Conservation (phyloP, 2,113 vertebrate genomes). For the Psittacula cyanocephala region DNA sequence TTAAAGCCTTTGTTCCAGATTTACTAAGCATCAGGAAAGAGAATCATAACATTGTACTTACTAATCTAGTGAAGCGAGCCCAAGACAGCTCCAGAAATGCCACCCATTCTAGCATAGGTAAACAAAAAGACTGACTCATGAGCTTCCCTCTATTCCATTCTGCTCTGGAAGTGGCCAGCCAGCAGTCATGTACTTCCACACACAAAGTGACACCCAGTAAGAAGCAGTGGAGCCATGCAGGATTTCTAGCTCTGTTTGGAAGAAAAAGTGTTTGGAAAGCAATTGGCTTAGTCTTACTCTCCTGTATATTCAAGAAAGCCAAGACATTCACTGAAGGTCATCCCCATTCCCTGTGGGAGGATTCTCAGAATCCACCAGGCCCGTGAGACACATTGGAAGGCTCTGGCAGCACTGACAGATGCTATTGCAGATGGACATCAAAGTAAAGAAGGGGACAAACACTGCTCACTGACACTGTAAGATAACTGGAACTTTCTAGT, state of each 20-base stretch:
- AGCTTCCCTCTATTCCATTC: neutral
- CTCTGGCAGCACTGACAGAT: neutral
- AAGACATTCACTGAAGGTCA: neutral
- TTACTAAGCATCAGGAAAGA: neutral
- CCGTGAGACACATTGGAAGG: too few species aligned
- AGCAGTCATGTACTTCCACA: neutral
- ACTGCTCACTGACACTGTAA: neutral
- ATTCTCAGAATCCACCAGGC: neutral
- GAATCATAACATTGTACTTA: rapidly evolving
- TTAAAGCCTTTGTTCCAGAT: neutral
- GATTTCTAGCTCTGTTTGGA: neutral
- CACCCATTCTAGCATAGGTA: too few species aligned
- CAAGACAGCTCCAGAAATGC: neutral
- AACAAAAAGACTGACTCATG: neutral
- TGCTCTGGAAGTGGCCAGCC: neutral
- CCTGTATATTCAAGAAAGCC: neutral
- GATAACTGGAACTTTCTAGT: neutral
- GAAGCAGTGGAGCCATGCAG: too few species aligned
- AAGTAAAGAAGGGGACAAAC: neutral
- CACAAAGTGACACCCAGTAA: neutral
- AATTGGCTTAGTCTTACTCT: neutral
- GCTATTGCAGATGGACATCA: neutral
- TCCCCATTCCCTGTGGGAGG: neutral
- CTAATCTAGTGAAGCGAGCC: rapidly evolving
- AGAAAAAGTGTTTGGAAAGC: neutral